phyloP scores from a whole-genome alignment of 2,888 invertebrate species.

The Nephrotoma flavescens region DNA sequence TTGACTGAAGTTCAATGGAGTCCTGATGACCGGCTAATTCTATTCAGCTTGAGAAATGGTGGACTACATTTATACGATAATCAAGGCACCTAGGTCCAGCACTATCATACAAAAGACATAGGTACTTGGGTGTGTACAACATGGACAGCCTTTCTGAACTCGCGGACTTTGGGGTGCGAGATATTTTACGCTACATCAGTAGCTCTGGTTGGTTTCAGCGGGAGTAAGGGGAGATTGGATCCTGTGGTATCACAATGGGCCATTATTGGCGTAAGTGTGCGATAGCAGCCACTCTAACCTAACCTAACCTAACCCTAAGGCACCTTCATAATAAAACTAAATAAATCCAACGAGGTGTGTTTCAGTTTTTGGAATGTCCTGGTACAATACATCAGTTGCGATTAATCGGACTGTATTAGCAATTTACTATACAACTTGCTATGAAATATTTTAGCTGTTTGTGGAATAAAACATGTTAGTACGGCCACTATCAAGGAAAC shows the following conservation, averaged over 20 bases:
- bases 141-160: too few relatives aligned
- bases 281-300: too few relatives aligned
- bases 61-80: conserved; percentile 92
- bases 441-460: conserved; percentile 73
- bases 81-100: conserved; percentile 75
- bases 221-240: too few relatives aligned
- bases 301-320: too few relatives aligned
- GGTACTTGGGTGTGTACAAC: too few relatives aligned
- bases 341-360: conserved; percentile 38
- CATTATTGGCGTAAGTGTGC: too few relatives aligned
- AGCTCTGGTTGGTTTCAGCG: too few relatives aligned
- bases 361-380: conserved; percentile 54
- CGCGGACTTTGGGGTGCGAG: too few relatives aligned
- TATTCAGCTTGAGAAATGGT: conserved; percentile 82
- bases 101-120: too few relatives aligned
- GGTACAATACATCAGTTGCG: too few relatives aligned
- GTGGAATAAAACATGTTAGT: conserved; percentile 48
- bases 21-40: conserved; percentile 75
- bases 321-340: conserved; percentile 66
- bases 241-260: too few relatives aligned
- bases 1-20: conserved; percentile 90
- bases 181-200: too few relatives aligned
- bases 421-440: conserved; percentile 44
- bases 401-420: conserved; percentile 70
- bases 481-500: conserved; percentile 37